Evolutionary conservation across 2,888 invertebrate species (phyloP).

Genomic region (Hyposoter dolosus): DNA sequence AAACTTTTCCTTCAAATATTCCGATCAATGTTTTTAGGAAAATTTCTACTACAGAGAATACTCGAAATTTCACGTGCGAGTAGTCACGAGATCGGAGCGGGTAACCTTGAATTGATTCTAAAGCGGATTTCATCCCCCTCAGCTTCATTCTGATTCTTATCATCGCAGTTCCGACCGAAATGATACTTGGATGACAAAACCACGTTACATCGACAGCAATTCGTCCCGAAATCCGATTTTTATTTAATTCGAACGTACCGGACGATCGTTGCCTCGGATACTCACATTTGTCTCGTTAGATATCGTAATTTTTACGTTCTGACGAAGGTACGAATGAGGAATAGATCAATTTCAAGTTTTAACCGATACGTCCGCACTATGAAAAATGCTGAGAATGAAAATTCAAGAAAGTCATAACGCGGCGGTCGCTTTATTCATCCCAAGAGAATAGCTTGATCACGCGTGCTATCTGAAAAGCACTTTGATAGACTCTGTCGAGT

Average conservation of each 20-base stretch:
- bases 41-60: neutral
- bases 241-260: neutral
- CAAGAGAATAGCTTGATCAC: constrained; percentile 28
- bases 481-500: constrained; percentile 29
- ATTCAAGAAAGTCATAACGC: constrained; percentile 36
- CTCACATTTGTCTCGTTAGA: neutral
- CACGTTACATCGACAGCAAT: neutral
- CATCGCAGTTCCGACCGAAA: neutral
- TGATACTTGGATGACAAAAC: neutral
- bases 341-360: neutral
- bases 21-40: neutral
- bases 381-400: constrained; percentile 28
- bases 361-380: neutral
- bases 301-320: neutral
- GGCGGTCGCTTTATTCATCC: constrained; percentile 21
- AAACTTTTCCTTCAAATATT: neutral
- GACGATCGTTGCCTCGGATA: neutral
- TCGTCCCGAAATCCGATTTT: neutral
- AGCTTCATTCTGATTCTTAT: neutral
- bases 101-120: neutral
- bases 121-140: neutral
- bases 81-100: neutral
- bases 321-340: neutral
- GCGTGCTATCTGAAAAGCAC: constrained; percentile 50
- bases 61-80: neutral